A percentile compares a stretch with the other conserved stretches of the same genome.
phyloP scores from a whole-genome alignment of 1,140 invertebrate genomes.

The Trichoplusia ni region DNA sequence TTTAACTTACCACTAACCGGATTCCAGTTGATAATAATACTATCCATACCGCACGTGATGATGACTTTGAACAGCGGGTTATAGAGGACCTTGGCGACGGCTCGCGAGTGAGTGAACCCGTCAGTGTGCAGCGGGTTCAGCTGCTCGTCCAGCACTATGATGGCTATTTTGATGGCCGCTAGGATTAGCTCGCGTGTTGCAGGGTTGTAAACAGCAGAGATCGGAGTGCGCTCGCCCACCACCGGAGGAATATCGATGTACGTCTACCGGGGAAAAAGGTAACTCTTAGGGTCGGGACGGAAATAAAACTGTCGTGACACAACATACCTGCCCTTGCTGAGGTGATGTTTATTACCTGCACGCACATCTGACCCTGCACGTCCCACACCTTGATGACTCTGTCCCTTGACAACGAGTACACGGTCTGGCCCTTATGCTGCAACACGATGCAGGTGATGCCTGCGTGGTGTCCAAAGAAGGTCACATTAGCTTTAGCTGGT shows the following conservation, averaged over 20 bases:
- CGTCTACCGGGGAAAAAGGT: slow-evolving; percentile 72
- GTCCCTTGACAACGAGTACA: slow-evolving; percentile 85
- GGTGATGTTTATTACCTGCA: slow-evolving; percentile 84
- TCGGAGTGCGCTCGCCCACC: slow-evolving; percentile 82
- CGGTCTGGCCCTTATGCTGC: slow-evolving; percentile 72
- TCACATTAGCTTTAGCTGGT: slow-evolving; percentile 82
- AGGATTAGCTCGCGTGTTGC: slow-evolving; percentile 84
- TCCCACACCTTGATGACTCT: slow-evolving; percentile 88
- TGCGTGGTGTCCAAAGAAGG: slow-evolving; percentile 86
- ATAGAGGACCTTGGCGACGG: slow-evolving; percentile 85
- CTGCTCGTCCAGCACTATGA: slow-evolving; percentile 83
- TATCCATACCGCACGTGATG: slow-evolving; percentile 86
- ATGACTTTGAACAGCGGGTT: slow-evolving; percentile 86
- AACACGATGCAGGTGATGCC: slow-evolving; percentile 85
- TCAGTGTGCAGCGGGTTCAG: slow-evolving; percentile 85
- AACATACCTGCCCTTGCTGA: too few relatives aligned
- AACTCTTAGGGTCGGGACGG: neutral
- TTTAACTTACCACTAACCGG: slow-evolving; percentile 80
- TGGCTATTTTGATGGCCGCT: slow-evolving; percentile 83
- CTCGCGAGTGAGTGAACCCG: slow-evolving; percentile 85
- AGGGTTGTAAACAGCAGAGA: slow-evolving; percentile 84
- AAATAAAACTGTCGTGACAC: too few relatives aligned
- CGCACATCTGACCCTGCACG: slow-evolving; percentile 81
- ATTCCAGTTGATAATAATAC: slow-evolving; percentile 88
- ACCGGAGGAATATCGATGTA: slow-evolving; percentile 83